Evolutionary conservation across 1,140 invertebrate species (phyloP).

Genomic region (Magallana gigas): DNA sequence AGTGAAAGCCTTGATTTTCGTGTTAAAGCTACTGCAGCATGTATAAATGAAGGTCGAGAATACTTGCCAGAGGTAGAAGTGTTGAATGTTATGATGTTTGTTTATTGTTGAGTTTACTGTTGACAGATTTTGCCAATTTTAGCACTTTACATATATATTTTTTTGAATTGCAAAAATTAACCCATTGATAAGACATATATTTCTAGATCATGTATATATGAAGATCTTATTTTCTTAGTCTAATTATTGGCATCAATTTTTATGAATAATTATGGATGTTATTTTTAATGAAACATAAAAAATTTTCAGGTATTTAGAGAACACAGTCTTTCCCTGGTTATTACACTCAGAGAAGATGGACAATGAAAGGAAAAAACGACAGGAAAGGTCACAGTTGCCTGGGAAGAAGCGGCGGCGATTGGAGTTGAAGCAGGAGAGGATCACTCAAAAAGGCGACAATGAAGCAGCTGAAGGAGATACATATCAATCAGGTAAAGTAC

Average conservation of each 20-base stretch:
- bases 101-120: neutral
- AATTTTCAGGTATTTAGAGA: no score
- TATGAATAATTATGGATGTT: neutral
- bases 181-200: no score
- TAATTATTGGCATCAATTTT: neutral
- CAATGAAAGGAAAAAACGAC: no score
- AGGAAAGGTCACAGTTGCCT: no score
- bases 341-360: no score
- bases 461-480: no score
- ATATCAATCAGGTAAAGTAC: no score
- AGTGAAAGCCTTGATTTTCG: slow-evolving; percentile 43
- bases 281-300: no score
- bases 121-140: neutral
- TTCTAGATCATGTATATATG: neutral
- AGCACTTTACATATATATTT: neutral
- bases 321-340: no score
- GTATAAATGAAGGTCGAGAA: slow-evolving; percentile 53
- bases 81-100: neutral
- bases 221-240: neutral
- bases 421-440: no score
- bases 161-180: neutral
- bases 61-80: slow-evolving; percentile 41
- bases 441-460: no score
- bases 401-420: no score
- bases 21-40: slow-evolving; percentile 51